These are phyloP conservation scores for Anastrepha ludens DNA, from an alignment of 1,140 invertebrate species.

Conservation along the genomic window DNA sequence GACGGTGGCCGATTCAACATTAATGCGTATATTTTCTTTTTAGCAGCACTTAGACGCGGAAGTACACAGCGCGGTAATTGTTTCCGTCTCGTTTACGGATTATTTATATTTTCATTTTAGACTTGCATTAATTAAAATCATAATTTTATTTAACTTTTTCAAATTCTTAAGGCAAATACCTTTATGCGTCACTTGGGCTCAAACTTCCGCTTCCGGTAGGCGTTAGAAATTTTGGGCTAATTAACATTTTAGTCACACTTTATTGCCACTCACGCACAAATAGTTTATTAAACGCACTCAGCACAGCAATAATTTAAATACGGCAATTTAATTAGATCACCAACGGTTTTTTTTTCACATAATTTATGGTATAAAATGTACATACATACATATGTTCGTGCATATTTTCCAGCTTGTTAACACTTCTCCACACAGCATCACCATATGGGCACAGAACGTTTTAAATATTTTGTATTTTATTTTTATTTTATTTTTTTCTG, in stretches of 20 bases:
- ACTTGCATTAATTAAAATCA: not conserved
- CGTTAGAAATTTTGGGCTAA: not conserved
- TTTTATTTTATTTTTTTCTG: not conserved
- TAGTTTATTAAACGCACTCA: too few relatives aligned
- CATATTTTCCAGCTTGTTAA: too few relatives aligned
- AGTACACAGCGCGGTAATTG: not conserved
- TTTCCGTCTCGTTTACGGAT: not conserved
- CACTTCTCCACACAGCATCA: too few relatives aligned
- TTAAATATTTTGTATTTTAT: not conserved
- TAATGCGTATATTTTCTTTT: not conserved
- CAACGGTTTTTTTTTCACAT: too few relatives aligned
- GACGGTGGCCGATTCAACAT: not conserved
- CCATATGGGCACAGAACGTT: constrained; percentile 9
- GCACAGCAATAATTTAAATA: too few relatives aligned
- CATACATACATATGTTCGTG: too few relatives aligned
- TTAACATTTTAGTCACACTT: not conserved
- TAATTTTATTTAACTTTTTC: not conserved
- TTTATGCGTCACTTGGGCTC: not conserved
- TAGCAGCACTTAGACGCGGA: not conserved
- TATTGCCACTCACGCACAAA: not conserved
- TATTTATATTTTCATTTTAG: constrained; percentile 18
- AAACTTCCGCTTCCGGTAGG: not conserved
- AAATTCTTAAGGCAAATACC: not conserved
- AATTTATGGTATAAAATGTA: too few relatives aligned
- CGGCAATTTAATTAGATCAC: too few relatives aligned